phyloP scores from a whole-genome alignment of 2,113 vertebrate genomes.

The Galemys pyrenaicus region DNA sequence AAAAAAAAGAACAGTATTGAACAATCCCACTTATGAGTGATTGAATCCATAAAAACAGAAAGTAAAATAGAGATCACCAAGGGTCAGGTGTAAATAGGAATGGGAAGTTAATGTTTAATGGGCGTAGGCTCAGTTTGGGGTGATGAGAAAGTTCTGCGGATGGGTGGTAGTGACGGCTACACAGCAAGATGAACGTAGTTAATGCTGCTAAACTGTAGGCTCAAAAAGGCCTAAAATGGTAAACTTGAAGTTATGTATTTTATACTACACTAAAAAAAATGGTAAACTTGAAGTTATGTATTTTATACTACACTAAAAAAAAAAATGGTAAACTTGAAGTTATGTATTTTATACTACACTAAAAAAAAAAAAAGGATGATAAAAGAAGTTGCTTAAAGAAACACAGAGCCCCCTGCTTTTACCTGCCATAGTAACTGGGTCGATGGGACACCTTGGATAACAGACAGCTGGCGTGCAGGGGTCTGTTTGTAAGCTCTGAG shows the following conservation, averaged over 20 bases:
- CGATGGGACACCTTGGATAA: rapidly evolving
- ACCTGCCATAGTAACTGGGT: background rate
- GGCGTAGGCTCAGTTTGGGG: background rate
- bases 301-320: background rate
- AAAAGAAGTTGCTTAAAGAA: background rate
- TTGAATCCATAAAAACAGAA: background rate
- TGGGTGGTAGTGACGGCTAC: rapidly evolving
- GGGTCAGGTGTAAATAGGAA: too few relatives aligned
- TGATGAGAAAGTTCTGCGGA: background rate
- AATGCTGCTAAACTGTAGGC: background rate
- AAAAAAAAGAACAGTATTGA: background rate
- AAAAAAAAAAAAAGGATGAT: too few relatives aligned
- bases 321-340: background rate
- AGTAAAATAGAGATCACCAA: background rate
- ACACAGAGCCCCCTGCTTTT: background rate
- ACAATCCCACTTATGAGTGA: too few relatives aligned
- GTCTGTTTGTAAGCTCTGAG: background rate
- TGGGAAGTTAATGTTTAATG: too few relatives aligned
- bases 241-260: background rate
- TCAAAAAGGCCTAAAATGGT: background rate
- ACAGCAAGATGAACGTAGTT: background rate
- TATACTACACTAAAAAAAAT: background rate
- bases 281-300: background rate
- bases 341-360: background rate
- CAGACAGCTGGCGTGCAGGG: rapidly evolving